Evolutionary conservation across 2,113 vertebrate species (phyloP).

Genomic region (Bothrops jararaca): DNA sequence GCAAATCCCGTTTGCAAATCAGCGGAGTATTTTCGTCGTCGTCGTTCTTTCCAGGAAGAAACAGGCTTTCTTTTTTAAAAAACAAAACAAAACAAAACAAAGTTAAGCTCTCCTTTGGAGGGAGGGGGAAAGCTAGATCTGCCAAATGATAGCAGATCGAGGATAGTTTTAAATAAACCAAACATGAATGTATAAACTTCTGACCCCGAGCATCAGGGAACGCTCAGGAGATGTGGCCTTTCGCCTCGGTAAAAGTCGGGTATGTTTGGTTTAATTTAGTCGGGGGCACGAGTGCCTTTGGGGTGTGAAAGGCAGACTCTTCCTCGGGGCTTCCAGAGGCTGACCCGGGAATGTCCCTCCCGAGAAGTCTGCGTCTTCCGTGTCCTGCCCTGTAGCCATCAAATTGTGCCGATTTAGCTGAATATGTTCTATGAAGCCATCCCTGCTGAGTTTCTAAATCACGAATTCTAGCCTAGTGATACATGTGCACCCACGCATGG

Average conservation of each 20-base stretch:
- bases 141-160: neutral
- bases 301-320: neutral
- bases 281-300: neutral
- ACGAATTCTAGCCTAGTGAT: neutral
- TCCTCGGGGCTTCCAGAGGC: neutral
- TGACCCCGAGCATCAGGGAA: neutral
- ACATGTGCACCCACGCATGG: too few relatives aligned
- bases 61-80: neutral
- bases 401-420: neutral
- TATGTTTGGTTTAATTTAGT: neutral
- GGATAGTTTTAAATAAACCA: neutral
- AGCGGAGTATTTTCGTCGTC: neutral
- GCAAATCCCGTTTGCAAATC: neutral
- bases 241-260: neutral
- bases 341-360: neutral
- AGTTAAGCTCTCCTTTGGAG: neutral
- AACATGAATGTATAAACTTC: neutral
- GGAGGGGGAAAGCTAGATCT: neutral
- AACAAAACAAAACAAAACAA: neutral
- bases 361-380: neutral
- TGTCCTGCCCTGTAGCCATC: neutral
- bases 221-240: neutral
- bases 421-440: neutral
- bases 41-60: neutral
- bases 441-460: neutral